Evolutionary conservation across 2,113 vertebrate species (phyloP), one percentile per base, ranked within the genome.

Genomic region (Odobenus rosmarus): DNA sequence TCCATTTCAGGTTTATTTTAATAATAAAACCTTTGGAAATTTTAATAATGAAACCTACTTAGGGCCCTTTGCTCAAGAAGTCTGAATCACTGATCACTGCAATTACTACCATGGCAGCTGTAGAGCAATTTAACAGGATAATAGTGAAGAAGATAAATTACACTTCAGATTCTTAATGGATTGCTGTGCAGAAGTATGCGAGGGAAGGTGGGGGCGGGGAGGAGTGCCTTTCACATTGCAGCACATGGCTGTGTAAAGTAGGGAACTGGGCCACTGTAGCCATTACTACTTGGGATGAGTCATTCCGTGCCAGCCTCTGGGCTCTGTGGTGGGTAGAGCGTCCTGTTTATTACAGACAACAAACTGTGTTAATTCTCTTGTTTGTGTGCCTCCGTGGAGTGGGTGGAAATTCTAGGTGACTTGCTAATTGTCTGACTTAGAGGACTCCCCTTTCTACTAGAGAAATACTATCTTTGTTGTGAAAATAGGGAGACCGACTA

Each of bases 21-120:
- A 97, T 97, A 98, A 98, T 96, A 96, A 97, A 98, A 96, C 93
- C 97, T 97, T 93, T 82, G 94, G 93, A 96, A 97, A 94, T 97
- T 96, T 97, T 97, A 97, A 97, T 98, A 97, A 97, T 97, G 97
- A 97, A 97, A 84, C 77, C 95, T 97, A 86, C 94, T 98, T 97
- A 98, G 86, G 85, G 93, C 85, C 83, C 85, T 98, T 95, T 97
- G 88, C 97, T 98, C 55, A 95, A 85, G 97, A 95, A 97, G 88
- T 91, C 94, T 98, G 97, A 98, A 97, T 96, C 95, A 92, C 97
- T 98, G 97, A 98, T 97, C 98, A 97, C 67, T 89, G 96, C 94
- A 95, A 98, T 98, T 96, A 96, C 90, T 96, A 94, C 96, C 74
- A 42, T 89, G 55, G 93, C 95, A 96, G 97, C 97, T 98, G 76